Percentiles rank a stretch among this genome's conserved stretches.
These are phyloP conservation scores for Papilio protenor DNA, from an alignment of 2,888 invertebrate species.

Conservation along the genomic window DNA sequence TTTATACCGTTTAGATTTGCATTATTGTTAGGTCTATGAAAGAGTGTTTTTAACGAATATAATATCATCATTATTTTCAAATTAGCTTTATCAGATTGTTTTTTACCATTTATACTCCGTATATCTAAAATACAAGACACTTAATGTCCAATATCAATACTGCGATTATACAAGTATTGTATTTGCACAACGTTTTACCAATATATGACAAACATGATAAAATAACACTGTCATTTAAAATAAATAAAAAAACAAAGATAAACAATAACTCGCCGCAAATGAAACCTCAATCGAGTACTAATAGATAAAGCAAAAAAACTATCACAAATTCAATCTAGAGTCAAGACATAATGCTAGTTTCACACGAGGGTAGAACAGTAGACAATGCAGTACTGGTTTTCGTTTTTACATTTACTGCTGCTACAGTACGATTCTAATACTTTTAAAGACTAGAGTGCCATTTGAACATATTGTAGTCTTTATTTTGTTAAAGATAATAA, in stretches of 20 bases:
- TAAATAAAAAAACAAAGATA: slow-evolving; percentile 29
- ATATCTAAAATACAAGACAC: not conserved
- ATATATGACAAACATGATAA: slow-evolving; percentile 19
- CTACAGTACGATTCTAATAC: not conserved
- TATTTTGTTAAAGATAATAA: not conserved
- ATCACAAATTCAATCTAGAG: slow-evolving; percentile 65
- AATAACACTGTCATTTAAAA: slow-evolving; percentile 17
- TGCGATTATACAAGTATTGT: slow-evolving; percentile 7
- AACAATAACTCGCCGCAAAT: slow-evolving; percentile 51
- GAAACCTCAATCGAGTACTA: slow-evolving; percentile 54
- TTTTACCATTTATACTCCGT: not conserved
- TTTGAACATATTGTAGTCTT: not conserved
- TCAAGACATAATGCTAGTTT: slow-evolving; percentile 36
- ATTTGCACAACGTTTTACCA: slow-evolving; percentile 13
- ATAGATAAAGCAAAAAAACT: slow-evolving; percentile 68
- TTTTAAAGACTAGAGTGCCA: not conserved
- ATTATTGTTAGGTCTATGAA: too few species aligned
- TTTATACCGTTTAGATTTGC: too few species aligned
- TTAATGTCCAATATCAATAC: slow-evolving; percentile 20
- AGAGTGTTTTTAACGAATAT: too few species aligned
- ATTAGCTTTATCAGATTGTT: not conserved
- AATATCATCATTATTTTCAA: too few species aligned
- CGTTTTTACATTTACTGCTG: not conserved
- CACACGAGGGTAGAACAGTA: not conserved
- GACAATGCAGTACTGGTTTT: not conserved